Base-by-base conservation (phyloP, 1,140 invertebrate genomes). In the Drosophila ananassae region DNA sequence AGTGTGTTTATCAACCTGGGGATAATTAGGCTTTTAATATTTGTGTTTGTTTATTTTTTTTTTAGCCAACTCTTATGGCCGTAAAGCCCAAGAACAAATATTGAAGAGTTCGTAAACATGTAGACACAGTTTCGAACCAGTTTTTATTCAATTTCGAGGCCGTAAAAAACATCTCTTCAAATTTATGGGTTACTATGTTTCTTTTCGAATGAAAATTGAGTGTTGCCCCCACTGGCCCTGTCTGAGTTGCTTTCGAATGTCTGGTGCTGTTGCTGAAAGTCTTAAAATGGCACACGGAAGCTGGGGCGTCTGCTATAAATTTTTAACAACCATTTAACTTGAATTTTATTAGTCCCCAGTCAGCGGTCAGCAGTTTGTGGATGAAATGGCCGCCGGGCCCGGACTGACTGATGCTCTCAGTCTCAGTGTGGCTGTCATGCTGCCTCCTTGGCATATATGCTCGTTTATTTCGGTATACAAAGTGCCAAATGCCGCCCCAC, bases 251-350 rank as follows among this genome's bases (percentile, higher is more conserved):
- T n/a, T n/a, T 28, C 6, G 25, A 6, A 17, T 41, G 39, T 71
- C 52, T 63, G 30, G 10, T 50, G 39, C 21, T 62, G 30, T 32
- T 59, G 41, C 30, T 56, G 39, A 25, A 50, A 30, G 57, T 41
- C 37, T 54, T 34, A 3, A 62, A 72, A 62, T 62, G 56, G 57
- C 67, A 48, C 39, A 64, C 76, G 74, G 73, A 79, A 73, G 50
- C 73, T 46, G 79, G 59, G 50, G 57, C 50, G 51, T 60, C 37
- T 62, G 84, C 80, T 67, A 89, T 89, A 89, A 77, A 85, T 90
- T 89, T 89, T 85, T 79, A 91, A 85, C 84, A 83, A 91, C 90
- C 89, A 90, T 83, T 90, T 90, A 90, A 80, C 81, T 89, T 82
- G 75, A 84, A 90, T 90, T 91, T 91, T 89, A 89, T 89, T 77